phyloP scores from a whole-genome alignment of 2,797 vertebrate species.

The Dicrostonyx torquatus region DNA sequence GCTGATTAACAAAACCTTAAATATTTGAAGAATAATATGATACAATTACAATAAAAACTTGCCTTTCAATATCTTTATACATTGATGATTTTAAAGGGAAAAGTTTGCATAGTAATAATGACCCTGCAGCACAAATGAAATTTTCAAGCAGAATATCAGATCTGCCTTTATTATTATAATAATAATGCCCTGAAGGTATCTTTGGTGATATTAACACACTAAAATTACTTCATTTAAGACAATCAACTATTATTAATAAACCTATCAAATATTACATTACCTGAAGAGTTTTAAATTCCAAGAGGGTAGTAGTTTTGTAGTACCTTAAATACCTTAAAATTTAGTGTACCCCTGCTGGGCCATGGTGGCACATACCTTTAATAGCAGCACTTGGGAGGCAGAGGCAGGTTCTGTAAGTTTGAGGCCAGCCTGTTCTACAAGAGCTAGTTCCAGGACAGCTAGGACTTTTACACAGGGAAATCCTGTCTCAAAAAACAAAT shows the following conservation, averaged over 20 bases:
- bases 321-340: not conserved
- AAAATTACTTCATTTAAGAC: constrained; percentile 41
- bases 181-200: not conserved
- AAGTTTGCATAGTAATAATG: not conserved
- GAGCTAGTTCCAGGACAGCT: no score
- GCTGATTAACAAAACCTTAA: constrained; percentile 7
- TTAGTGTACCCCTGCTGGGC: not conserved
- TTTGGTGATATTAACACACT: not conserved
- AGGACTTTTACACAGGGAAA: no score
- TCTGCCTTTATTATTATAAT: not conserved
- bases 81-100: not conserved
- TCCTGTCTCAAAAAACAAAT: no score
- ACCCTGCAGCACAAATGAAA: not conserved
- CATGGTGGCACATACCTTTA: no score
- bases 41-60: constrained; percentile 3
- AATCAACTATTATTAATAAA: constrained; percentile 62
- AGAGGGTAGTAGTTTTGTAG: not conserved
- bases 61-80: not conserved
- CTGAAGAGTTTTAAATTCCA: not conserved
- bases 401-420: no score
- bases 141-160: not conserved
- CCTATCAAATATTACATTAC: not conserved
- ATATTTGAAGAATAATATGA: not conserved
- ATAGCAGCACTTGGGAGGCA: no score
- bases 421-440: no score